These are phyloP conservation scores for Steinernema khuongi DNA, from an alignment of 1,140 invertebrate species.

Conservation along the genomic window DNA sequence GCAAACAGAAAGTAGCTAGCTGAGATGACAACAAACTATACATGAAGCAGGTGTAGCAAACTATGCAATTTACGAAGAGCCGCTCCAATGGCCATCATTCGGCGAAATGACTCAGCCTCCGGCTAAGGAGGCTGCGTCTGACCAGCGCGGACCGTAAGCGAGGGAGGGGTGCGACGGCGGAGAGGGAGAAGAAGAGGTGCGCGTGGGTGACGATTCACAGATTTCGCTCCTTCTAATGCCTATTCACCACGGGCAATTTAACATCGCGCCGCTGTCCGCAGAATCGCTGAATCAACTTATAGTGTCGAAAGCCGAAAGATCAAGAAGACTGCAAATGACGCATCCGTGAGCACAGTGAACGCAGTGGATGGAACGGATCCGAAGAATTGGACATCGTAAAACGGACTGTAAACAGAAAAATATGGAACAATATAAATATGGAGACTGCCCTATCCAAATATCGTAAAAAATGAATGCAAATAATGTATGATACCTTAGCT, in stretches of 20 bases:
- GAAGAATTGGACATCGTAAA: background rate
- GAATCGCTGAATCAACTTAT: constrained; percentile 4
- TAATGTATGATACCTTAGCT: background rate
- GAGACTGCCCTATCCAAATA: background rate
- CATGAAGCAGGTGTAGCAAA: background rate
- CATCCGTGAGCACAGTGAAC: background rate
- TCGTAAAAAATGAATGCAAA: background rate
- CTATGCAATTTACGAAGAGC: background rate
- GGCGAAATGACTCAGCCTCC: background rate
- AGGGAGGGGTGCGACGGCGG: background rate
- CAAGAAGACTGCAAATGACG: background rate
- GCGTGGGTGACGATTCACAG: background rate
- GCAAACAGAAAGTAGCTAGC: no score
- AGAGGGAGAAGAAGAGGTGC: background rate
- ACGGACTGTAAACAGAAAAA: background rate
- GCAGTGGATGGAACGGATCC: background rate
- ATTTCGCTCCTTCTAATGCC: background rate
- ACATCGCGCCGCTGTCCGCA: background rate
- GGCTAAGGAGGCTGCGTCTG: background rate
- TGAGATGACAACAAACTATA: background rate
- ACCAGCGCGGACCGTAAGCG: constrained; percentile 6
- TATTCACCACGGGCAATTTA: background rate
- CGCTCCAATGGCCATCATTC: background rate
- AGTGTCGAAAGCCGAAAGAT: background rate
- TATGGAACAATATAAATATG: background rate